A percentile compares a stretch with the other conserved stretches of the same genome.
Conservation (phyloP, 2,113 vertebrate genomes). For the Epinephelus lanceolatus region DNA sequence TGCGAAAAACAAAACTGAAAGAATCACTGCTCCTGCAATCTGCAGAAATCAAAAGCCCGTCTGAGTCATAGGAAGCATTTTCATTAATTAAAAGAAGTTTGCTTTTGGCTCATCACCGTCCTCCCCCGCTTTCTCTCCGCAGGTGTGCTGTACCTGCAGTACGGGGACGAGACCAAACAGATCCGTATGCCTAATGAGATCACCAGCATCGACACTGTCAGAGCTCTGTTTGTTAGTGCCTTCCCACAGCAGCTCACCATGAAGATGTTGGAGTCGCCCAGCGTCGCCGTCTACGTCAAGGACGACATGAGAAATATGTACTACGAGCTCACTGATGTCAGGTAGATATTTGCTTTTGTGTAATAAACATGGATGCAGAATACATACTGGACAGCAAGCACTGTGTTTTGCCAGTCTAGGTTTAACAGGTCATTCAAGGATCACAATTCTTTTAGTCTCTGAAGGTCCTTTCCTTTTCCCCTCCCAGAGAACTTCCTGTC, state of each 20-base stretch:
- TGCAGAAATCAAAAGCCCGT: background rate
- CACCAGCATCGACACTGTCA: conserved; percentile 95
- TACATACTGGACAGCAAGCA: background rate
- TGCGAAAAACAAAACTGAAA: background rate
- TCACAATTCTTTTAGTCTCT: background rate
- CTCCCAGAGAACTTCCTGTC: conserved; percentile 29
- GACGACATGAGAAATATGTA: conserved; percentile 97
- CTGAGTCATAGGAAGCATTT: background rate
- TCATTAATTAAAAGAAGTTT: background rate
- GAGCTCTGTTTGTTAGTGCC: conserved; percentile 98
- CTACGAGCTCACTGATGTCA: conserved; percentile 94
- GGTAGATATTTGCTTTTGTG: conserved; percentile 76
- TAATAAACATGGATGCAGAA: background rate
- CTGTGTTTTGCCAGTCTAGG: background rate
- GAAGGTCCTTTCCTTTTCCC: conserved; percentile 16
- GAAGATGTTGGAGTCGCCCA: conserved; percentile 96
- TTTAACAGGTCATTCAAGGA: background rate
- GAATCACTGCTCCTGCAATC: background rate
- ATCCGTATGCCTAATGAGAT: conserved; percentile 98
- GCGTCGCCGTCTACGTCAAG: conserved; percentile 96
- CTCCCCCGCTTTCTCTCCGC: conserved; percentile 5
- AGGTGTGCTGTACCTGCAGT: conserved; percentile 98
- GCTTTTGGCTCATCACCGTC: background rate
- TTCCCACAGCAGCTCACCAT: conserved; percentile 97
- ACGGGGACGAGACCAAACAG: conserved; percentile 96